phyloP scores from a whole-genome alignment of 1,140 invertebrate genomes.

The Drosophila kurseongensis region DNA sequence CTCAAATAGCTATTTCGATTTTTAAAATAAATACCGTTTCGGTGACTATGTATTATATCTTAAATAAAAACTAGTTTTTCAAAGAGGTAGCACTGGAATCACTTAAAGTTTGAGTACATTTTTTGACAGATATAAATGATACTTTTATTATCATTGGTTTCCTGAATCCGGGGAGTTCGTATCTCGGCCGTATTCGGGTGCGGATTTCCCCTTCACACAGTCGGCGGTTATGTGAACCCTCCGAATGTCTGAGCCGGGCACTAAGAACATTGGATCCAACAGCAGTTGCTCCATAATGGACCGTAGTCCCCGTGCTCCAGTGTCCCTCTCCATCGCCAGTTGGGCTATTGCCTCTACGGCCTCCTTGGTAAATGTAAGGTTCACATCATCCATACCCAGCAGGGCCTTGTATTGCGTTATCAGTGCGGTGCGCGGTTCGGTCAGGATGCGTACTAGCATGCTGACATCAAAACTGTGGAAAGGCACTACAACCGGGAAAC shows the following conservation, averaged over 20 bases:
- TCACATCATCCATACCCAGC: constrained; percentile 91
- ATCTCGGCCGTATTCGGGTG: constrained; percentile 61
- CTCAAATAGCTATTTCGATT: too few species aligned
- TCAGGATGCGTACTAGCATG: constrained; percentile 97
- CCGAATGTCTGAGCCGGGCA: constrained; percentile 96
- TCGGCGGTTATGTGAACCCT: constrained; percentile 95
- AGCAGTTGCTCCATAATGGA: constrained; percentile 97
- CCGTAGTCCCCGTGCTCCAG: constrained; percentile 96
- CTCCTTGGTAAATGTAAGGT: constrained; percentile 94
- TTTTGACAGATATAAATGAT: too few species aligned
- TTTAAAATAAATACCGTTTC: too few species aligned
- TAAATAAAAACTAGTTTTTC: too few species aligned
- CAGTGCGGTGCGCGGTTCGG: constrained; percentile 98
- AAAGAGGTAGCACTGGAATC: too few species aligned
- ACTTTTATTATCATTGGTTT: constrained; percentile 71
- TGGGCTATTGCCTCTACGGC: constrained; percentile 95
- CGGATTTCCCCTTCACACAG: constrained; percentile 87
- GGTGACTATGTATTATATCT: too few species aligned
- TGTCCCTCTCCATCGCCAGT: constrained; percentile 97
- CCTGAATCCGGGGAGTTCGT: constrained; percentile 21
- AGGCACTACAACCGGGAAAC: constrained; percentile 98
- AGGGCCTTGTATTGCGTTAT: constrained; percentile 88
- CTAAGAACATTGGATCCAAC: constrained; percentile 98
- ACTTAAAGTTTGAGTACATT: too few species aligned
- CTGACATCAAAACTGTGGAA: constrained; percentile 97